Evolutionary conservation across 2,888 invertebrate species (phyloP).

Genomic region (Xylota sylvarum): DNA sequence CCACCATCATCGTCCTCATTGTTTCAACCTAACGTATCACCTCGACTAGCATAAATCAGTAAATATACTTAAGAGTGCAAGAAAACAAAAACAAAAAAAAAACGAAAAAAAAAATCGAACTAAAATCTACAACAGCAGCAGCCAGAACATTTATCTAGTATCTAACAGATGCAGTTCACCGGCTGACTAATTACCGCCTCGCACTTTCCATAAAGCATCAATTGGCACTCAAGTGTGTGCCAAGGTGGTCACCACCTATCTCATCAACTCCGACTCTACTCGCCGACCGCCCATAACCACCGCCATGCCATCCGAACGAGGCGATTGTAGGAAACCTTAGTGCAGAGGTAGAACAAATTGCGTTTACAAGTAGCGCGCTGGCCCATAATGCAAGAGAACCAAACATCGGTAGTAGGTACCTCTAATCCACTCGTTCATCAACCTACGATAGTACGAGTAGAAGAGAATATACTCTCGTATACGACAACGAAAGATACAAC

Average conservation of each 20-base stretch:
- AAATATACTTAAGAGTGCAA: slow-evolving; percentile 72
- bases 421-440: slow-evolving; percentile 73
- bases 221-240: slow-evolving; percentile 77
- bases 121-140: slow-evolving; percentile 65
- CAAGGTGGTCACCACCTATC: slow-evolving; percentile 75
- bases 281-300: neutral
- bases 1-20: slow-evolving; percentile 61
- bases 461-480: slow-evolving; percentile 36
- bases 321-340: slow-evolving; percentile 60
- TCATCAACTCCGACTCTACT: slow-evolving; percentile 55
- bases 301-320: slow-evolving; percentile 36
- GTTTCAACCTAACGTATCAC: slow-evolving; percentile 65
- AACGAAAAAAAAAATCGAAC: neutral
- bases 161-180: slow-evolving; percentile 76
- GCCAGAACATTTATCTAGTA: slow-evolving; percentile 74
- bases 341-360: slow-evolving; percentile 64
- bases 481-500: slow-evolving; percentile 74
- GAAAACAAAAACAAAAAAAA: slow-evolving; percentile 22
- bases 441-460: slow-evolving; percentile 66
- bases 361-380: slow-evolving; percentile 63
- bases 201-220: slow-evolving; percentile 77
- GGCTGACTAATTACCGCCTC: slow-evolving; percentile 77
- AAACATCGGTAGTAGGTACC: slow-evolving; percentile 56
- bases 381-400: slow-evolving; percentile 47
- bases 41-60: slow-evolving; percentile 72